Evolutionary conservation across 1,140 invertebrate genomes (phyloP).

Genomic region (Formica selysi): DNA sequence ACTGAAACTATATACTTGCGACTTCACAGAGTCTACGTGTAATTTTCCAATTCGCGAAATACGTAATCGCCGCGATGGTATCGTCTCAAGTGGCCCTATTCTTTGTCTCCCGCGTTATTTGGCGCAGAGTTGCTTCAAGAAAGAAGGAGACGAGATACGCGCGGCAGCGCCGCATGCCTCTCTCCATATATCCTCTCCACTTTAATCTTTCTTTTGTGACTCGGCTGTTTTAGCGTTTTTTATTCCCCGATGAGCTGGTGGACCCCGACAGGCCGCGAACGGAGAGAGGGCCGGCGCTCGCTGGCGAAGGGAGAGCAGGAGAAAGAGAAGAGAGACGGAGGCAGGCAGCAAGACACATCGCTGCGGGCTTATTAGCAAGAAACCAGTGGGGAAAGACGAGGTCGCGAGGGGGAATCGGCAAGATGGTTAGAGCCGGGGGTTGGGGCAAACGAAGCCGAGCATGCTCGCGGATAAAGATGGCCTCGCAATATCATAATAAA

Average conservation of each 20-base stretch:
- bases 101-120: constrained; percentile 41
- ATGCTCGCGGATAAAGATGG: constrained; percentile 74
- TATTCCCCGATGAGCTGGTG: constrained; percentile 79
- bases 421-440: constrained; percentile 47
- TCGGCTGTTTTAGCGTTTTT: constrained; percentile 85
- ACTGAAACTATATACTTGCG: background rate
- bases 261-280: constrained; percentile 67
- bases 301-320: constrained; percentile 4
- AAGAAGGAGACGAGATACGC: constrained; percentile 26
- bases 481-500: constrained; percentile 77
- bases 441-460: constrained; percentile 46
- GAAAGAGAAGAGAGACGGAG: background rate
- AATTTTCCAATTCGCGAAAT: constrained; percentile 21
- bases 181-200: constrained; percentile 74
- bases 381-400: constrained; percentile 63
- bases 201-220: constrained; percentile 85
- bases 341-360: constrained; percentile 24
- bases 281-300: constrained; percentile 44
- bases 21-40: background rate
- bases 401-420: constrained; percentile 39
- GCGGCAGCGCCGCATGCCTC: constrained; percentile 69
- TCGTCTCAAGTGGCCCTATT: constrained; percentile 14
- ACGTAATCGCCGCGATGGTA: constrained; percentile 5
- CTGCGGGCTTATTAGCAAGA: constrained; percentile 73
- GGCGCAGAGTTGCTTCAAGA: background rate